phyloP scores from a whole-genome alignment of 2,113 vertebrate genomes.

The Indicator indicator region DNA sequence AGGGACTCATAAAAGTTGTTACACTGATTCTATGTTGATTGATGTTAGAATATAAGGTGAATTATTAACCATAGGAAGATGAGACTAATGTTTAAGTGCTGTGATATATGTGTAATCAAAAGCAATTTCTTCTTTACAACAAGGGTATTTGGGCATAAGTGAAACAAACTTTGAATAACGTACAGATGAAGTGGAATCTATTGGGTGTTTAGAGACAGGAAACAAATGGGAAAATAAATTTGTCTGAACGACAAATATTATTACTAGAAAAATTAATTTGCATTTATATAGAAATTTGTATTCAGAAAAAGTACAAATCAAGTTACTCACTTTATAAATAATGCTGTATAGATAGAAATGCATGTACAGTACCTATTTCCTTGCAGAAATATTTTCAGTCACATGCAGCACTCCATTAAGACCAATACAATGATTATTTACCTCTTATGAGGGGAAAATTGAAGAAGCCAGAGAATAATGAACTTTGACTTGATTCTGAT shows the following conservation, averaged over 20 bases:
- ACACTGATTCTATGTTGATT: constrained; percentile 84
- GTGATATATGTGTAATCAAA: constrained; percentile 79
- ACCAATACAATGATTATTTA: not conserved
- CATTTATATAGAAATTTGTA: constrained; percentile 56
- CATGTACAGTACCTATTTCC: not conserved
- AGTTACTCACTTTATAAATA: constrained; percentile 52
- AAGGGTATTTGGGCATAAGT: constrained; percentile 63
- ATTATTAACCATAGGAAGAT: constrained; percentile 81
- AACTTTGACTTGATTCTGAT: not conserved
- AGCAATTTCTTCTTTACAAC: constrained; percentile 76
- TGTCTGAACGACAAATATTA: constrained; percentile 60
- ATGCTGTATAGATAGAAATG: not conserved
- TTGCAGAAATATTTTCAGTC: constrained; percentile 2
- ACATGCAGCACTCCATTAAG: not conserved
- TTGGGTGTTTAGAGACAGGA: constrained; percentile 30
- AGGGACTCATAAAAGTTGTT: constrained; percentile 83
- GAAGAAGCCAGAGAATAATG: not conserved
- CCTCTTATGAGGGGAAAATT: not conserved
- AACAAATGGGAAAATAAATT: constrained; percentile 61
- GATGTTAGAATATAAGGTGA: constrained; percentile 80
- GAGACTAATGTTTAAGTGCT: constrained; percentile 81
- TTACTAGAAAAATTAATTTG: constrained; percentile 62
- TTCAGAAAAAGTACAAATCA: constrained; percentile 46
- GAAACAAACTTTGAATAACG: constrained; percentile 77
- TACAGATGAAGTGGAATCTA: constrained; percentile 65